phyloP scores from a whole-genome alignment of 2,888 invertebrate species.

The Trypoxylon attenuatum region DNA sequence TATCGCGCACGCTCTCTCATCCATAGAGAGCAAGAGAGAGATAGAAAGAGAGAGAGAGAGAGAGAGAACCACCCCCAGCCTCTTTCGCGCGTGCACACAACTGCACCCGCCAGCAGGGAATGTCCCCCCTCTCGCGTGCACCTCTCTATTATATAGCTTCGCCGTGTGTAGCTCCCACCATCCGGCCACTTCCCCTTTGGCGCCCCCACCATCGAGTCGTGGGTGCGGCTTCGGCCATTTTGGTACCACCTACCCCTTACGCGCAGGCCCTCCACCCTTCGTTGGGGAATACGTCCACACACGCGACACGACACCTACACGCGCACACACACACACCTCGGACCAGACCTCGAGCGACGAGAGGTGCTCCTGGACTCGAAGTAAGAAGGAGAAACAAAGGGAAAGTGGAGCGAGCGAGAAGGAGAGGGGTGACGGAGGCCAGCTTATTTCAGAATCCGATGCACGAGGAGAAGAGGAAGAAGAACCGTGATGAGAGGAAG shows the following conservation, averaged over 20 bases:
- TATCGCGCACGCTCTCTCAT: slow-evolving; percentile 28
- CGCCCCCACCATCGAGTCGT: slow-evolving; percentile 58
- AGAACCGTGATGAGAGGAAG: slow-evolving; percentile 46
- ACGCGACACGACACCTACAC: too few relatives aligned
- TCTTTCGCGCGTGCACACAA: slow-evolving; percentile 17
- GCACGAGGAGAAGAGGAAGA: slow-evolving; percentile 54
- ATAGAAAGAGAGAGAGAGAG: neutral
- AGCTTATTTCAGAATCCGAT: slow-evolving; percentile 70
- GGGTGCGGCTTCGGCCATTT: slow-evolving; percentile 70
- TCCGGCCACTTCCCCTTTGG: slow-evolving; percentile 57
- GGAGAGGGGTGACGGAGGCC: slow-evolving; percentile 26
- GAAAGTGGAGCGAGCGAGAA: slow-evolving; percentile 25
- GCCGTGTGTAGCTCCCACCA: slow-evolving; percentile 53
- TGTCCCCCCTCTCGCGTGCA: slow-evolving; percentile 27
- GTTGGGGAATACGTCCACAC: too few relatives aligned
- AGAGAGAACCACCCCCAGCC: neutral
- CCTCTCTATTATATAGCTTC: too few relatives aligned
- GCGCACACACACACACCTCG: slow-evolving; percentile 36
- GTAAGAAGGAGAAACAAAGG: slow-evolving; percentile 33
- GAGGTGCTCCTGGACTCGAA: too few relatives aligned
- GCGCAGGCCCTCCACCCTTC: slow-evolving; percentile 61
- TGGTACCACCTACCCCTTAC: slow-evolving; percentile 70
- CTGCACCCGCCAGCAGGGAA: slow-evolving; percentile 5
- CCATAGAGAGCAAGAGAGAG: slow-evolving; percentile 6
- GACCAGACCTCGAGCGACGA: too few relatives aligned